phyloP scores from a whole-genome alignment of 2,797 vertebrate genomes.

The Momotus momota region DNA sequence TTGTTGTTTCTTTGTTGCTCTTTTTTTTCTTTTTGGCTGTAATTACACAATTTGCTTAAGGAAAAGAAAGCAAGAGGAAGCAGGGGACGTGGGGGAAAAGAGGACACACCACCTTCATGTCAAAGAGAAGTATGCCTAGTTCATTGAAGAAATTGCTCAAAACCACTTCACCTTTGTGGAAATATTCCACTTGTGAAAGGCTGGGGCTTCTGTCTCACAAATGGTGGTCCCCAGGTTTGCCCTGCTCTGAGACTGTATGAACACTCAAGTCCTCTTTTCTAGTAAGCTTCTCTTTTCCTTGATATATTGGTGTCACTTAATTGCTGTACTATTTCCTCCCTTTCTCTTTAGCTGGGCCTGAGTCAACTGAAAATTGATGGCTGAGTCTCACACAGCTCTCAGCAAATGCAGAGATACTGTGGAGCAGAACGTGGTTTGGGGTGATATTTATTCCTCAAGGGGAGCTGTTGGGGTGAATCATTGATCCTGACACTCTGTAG shows the following conservation, averaged over 20 bases:
- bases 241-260: not conserved
- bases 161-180: not conserved
- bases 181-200: not conserved
- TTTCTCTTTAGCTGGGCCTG: not conserved
- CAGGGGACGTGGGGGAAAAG: not conserved
- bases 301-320: not conserved
- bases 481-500: rapidly evolving
- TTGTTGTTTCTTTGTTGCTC: too few relatives aligned
- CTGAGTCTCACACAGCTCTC: not conserved
- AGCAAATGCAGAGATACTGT: not conserved
- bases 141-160: not conserved
- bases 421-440: not conserved
- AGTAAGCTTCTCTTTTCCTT: not conserved
- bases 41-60: not conserved
- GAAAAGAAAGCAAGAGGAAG: not conserved
- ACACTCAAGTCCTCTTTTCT: not conserved
- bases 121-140: not conserved
- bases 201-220: not conserved
- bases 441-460: not conserved
- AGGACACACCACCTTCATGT: rapidly evolving
- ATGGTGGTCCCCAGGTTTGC: not conserved
- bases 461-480: not conserved
- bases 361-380: not conserved
- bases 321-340: not conserved
- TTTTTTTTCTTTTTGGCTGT: too few relatives aligned